These are phyloP conservation scores for Cephus rjabovi DNA, from an alignment of 2,888 invertebrate genomes.

Conservation along the genomic window DNA sequence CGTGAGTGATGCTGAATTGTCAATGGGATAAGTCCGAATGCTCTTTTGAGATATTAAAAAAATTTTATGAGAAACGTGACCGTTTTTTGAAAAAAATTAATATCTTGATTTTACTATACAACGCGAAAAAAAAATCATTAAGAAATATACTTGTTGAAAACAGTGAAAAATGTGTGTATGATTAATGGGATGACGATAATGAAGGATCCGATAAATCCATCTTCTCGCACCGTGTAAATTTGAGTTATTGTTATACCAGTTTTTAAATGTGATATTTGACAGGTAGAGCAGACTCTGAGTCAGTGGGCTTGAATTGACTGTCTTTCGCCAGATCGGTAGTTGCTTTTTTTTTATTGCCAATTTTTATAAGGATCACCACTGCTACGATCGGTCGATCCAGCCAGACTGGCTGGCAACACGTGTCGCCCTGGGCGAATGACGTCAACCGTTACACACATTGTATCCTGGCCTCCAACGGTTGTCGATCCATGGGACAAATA, in stretches of 20 bases:
- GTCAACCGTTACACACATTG: conserved; percentile 43
- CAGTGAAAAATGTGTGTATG: background rate
- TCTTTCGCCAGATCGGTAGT: background rate
- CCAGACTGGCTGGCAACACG: conserved; percentile 53
- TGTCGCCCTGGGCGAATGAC: conserved; percentile 48
- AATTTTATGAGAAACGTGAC: too few relatives aligned
- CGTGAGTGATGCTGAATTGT: background rate
- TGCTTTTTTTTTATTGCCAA: background rate
- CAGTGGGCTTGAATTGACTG: background rate
- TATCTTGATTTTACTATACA: background rate
- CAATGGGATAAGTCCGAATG: background rate
- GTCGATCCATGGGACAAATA: conserved; percentile 25
- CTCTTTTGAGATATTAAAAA: background rate
- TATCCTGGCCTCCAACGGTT: conserved; percentile 30
- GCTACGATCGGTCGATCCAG: conserved; percentile 44
- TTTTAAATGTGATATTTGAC: background rate
- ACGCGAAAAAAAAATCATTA: background rate
- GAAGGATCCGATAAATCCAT: background rate
- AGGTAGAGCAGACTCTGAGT: background rate
- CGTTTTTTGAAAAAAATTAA: background rate
- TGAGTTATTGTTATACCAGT: background rate
- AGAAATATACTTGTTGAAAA: background rate
- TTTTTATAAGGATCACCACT: conserved; percentile 13
- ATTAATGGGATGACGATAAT: background rate
- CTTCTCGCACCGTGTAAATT: background rate